These are phyloP conservation scores for Timandra comae DNA, from an alignment of 2,888 invertebrate genomes.

Conservation along the genomic window DNA sequence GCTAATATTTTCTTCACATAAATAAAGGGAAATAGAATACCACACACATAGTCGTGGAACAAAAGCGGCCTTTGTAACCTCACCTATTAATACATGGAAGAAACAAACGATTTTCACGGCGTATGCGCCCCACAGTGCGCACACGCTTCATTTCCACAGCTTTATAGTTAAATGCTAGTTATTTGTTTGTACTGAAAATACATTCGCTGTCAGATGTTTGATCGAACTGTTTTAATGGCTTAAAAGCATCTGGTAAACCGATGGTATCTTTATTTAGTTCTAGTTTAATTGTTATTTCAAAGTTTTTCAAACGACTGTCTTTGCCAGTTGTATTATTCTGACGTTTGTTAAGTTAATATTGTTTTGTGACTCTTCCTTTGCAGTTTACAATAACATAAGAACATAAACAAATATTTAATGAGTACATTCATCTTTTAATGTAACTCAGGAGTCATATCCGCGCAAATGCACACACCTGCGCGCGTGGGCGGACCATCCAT, in stretches of 20 bases:
- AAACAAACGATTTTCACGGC: slow-evolving; percentile 60
- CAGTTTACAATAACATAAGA: too few relatives aligned
- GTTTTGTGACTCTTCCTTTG: too few relatives aligned
- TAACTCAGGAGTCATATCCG: too few relatives aligned
- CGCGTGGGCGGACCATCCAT: too few relatives aligned
- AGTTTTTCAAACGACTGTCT: too few relatives aligned
- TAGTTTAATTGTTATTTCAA: background rate
- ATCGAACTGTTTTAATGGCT: slow-evolving; percentile 51
- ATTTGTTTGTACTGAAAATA: slow-evolving; percentile 65
- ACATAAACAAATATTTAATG: too few relatives aligned
- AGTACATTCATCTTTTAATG: too few relatives aligned
- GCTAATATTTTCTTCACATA: too few relatives aligned
- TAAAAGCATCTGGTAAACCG: slow-evolving; percentile 47
- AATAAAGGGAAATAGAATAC: slow-evolving; percentile 25
- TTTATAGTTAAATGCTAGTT: slow-evolving; percentile 24
- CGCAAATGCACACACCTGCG: too few relatives aligned
- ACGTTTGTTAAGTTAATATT: too few relatives aligned
- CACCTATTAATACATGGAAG: slow-evolving; percentile 46
- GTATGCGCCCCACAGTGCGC: slow-evolving; percentile 19
- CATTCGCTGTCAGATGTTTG: slow-evolving; percentile 58
- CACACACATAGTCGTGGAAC: slow-evolving; percentile 37
- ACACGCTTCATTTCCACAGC: slow-evolving; percentile 36
- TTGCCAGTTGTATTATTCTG: too few relatives aligned
- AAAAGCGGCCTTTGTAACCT: slow-evolving; percentile 32
- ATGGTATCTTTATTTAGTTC: background rate